phyloP scores from a whole-genome alignment of 2,113 vertebrate genomes.

The Dromaius novaehollandiae region DNA sequence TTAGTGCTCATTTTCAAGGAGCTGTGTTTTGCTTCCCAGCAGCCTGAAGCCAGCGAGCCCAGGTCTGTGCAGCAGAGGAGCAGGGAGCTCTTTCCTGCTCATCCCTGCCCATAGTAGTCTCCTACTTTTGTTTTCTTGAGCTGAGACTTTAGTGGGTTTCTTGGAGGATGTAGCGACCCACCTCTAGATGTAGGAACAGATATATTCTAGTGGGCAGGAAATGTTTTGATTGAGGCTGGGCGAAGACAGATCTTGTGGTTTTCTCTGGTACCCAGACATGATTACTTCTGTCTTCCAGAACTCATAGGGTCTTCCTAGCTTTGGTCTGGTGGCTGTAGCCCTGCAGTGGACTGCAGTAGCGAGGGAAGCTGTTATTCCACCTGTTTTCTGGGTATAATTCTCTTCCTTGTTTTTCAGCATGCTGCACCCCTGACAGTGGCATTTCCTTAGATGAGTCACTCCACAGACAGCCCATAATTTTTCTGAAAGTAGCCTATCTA shows the following conservation, averaged over 20 bases:
- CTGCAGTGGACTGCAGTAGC: background rate
- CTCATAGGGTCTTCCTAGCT: background rate
- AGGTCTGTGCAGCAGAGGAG: too few species aligned
- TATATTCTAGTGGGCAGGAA: background rate
- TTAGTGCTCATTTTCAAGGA: too few species aligned
- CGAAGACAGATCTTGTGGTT: background rate
- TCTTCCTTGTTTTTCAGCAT: conserved; percentile 28
- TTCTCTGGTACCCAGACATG: background rate
- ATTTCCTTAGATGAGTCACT: conserved; percentile 33
- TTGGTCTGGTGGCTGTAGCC: background rate
- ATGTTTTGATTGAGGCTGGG: background rate
- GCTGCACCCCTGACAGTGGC: background rate
- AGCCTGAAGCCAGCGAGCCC: too few species aligned
- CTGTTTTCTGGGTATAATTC: background rate
- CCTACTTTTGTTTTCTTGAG: background rate
- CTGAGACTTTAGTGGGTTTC: background rate
- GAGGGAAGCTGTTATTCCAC: background rate
- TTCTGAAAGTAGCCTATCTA: conserved; percentile 43
- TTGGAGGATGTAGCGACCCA: background rate
- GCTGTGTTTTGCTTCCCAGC: too few species aligned
- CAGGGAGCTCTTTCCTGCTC: too few species aligned
- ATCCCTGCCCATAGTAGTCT: fast-evolving
- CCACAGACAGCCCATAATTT: conserved; percentile 43
- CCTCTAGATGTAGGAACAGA: background rate
- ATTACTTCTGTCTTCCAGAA: background rate